Base-by-base conservation (phyloP, 2,797 vertebrate genomes). In the Lacerta bilineata region DNA sequence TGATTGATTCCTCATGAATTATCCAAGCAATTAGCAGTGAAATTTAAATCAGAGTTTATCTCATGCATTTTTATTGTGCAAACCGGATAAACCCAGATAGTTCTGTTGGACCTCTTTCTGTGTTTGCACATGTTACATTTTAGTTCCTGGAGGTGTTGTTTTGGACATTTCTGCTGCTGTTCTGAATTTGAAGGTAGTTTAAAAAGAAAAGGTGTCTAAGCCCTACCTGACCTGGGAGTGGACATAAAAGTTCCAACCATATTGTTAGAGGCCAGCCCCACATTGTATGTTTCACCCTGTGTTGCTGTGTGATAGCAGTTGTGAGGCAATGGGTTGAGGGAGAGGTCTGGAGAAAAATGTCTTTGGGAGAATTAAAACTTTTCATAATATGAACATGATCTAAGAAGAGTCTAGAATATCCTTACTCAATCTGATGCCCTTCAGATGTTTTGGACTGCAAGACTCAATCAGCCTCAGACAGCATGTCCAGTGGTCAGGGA, bases 1-100 rank as follows among this genome's bases (percentile, higher is more conserved):
- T 90, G 8, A 61, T 94, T 90, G 79, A 85, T 92, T 91, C 39
- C 33, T 84, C 80, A 91, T 80, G 86, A 90, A 71, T 89, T 91
- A 83, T 80, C 84, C 82, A 93, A 85, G 66, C 84, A 64, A 41
- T 92, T 88, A 88, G 39, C 76, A 29, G 23, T 90, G 89, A 88
- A 95, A 61, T 90, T 90, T 93, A 89, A 91, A 71, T 87, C n/a
- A 83, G 68, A 50, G 76, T 77, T 72, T 93, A 8, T 76, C 76
- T 92, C 61, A 23, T 91, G 1, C 81, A 3, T 88, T 87, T 71
- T 93, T 87, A 50, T 66, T 94, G 46, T 87, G 91, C 43, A 88
- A 68, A 79, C 11, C 20, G 11, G 20, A 84, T 88, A 89, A 18
- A n/a, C 6, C 36, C 1, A 39, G 9, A 41, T 85, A 85, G 87